Conservation (phyloP, 2,888 invertebrate genomes). For the Augiades crinisus region DNA sequence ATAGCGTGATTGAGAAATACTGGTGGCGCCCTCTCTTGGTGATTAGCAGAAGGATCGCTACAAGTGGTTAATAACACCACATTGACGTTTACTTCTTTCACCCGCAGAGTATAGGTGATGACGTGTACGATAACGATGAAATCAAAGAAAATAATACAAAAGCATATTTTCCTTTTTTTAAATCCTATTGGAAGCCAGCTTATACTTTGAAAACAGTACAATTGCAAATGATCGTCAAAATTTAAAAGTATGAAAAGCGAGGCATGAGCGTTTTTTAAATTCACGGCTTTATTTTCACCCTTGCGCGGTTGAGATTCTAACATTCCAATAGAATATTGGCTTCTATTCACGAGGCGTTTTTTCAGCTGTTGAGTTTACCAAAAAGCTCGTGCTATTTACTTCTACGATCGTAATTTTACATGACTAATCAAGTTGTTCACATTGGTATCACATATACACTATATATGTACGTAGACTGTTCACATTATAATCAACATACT, state of each 20-base stretch:
- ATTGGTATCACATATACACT: no score
- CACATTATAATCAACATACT: background rate
- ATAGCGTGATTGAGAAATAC: no score
- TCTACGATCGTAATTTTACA: no score
- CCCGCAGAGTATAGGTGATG: no score
- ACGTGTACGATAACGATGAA: background rate
- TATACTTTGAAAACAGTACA: constrained; percentile 19
- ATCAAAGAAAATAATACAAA: constrained; percentile 2
- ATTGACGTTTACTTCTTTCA: constrained; percentile 2
- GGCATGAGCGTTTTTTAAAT: constrained; percentile 17
- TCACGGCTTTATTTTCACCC: constrained; percentile 19
- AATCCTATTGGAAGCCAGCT: constrained; percentile 4
- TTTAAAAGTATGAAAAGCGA: constrained; percentile 23
- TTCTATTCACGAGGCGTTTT: background rate
- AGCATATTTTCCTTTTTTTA: constrained; percentile 11
- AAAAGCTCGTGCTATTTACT: no score
- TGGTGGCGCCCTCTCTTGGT: no score
- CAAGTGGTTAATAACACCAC: no score
- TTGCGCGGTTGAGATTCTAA: constrained; percentile 1
- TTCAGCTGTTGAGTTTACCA: no score
- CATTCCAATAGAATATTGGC: background rate
- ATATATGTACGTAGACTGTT: no score
- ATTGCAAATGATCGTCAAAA: constrained; percentile 25
- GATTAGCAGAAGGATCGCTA: no score
- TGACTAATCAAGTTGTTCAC: no score